Evolutionary conservation across 2,797 vertebrate genomes (phyloP), one percentile per base, ranked within the genome.

Genomic region (Periparus ater): DNA sequence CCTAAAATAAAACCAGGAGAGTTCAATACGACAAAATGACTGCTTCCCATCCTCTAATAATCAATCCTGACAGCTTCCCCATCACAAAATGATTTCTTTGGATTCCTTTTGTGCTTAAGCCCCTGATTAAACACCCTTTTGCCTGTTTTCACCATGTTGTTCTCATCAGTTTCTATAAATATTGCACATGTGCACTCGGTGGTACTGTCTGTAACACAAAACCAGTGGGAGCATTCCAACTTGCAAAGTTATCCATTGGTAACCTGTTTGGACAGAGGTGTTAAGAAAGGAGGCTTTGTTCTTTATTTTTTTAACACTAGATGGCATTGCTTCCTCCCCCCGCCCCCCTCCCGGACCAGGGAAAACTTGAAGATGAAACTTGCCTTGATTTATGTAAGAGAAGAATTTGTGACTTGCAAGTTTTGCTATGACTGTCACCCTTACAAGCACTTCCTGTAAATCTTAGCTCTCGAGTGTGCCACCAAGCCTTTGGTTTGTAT

Each of bases 1-100:
- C 66, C n/a, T 51, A 83, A 88, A 89, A 91, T 54, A 75, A 91
- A 96, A 68, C 22, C 75, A 92, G 74, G 72, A 86, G 36, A 68
- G 51, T 75, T 81, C 48, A 62, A 4, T 65, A 23, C 23, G 44
- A 74, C 34, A 79, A 50, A 85, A 80, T 38, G 3, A 73, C 78
- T 92, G 44, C 54, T 91, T 89, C 71, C 44, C 20, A 21, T 73
- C 62, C 53, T 68, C 61, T 68, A 34, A 36, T 92, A 92, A 96
- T 95, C 51, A 40, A 25, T 51, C 30, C 51, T 72, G 85, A 88
- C 73, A 89, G 71, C 70, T 73, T 90, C 42, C 48, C 40, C 4
- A 7, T 82, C 0, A 0, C 67, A 88, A 42, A 53, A 45, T 45
- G 61, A 57, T 71, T 85, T 68, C 27, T 91, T 76, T 73, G 45